These are phyloP conservation scores for Gadus macrocephalus DNA, from an alignment of 2,113 vertebrate genomes.

Conservation along the genomic window DNA sequence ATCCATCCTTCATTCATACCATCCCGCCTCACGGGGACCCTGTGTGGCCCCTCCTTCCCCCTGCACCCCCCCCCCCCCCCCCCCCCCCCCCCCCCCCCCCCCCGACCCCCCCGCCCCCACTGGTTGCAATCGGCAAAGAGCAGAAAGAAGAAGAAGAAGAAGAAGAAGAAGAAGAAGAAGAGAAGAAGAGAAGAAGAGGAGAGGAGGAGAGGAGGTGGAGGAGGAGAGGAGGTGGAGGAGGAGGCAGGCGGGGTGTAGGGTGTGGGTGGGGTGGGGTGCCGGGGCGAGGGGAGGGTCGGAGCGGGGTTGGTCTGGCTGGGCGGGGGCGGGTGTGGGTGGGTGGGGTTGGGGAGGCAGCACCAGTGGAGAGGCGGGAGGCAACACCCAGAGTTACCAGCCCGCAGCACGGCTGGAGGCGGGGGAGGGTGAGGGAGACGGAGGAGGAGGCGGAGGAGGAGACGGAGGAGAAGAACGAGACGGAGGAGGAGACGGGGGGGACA, in stretches of 20 bases:
- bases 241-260: not conserved
- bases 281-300: not conserved
- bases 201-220: constrained; percentile 20
- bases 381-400: not conserved
- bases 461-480: not conserved
- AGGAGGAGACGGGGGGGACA: too few relatives aligned
- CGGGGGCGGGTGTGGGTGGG: constrained; percentile 10
- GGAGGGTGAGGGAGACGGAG: constrained; percentile 17
- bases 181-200: not conserved
- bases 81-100: too few relatives aligned
- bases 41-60: not conserved
- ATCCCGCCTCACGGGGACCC: too few relatives aligned
- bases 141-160: constrained; percentile 18
- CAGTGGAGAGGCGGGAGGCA: constrained; percentile 21
- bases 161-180: not conserved
- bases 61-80: too few relatives aligned
- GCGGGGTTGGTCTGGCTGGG: not conserved
- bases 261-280: not conserved
- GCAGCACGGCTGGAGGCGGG: not conserved
- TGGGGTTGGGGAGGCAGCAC: constrained; percentile 40
- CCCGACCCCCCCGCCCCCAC: too few relatives aligned
- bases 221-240: constrained; percentile 7
- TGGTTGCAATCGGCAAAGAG: too few relatives aligned
- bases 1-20: too few relatives aligned
- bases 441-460: constrained; percentile 22